Percentiles rank a stretch among this genome's conserved stretches.
Evolutionary conservation across 2,797 vertebrate genomes (phyloP).

Genomic region (Micromesistius poutassou): DNA sequence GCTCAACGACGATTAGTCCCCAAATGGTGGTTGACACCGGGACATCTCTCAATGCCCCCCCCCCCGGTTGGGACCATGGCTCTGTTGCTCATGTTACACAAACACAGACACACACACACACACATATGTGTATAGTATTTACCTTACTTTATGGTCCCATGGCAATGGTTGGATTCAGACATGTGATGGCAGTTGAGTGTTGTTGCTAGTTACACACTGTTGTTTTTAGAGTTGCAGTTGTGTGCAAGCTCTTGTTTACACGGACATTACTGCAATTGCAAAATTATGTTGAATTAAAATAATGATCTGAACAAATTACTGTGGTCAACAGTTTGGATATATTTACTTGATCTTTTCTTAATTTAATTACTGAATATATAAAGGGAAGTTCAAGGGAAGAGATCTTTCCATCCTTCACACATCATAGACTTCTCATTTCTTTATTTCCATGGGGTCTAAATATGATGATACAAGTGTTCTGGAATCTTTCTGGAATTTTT

Average conservation of each 20-base stretch:
- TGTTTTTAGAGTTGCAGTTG: slow-evolving; percentile 18
- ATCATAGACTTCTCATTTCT: neutral
- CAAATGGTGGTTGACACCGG: slow-evolving; percentile 58
- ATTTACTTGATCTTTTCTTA: too few species aligned
- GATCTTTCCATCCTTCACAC: too few species aligned
- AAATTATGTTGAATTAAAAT: neutral
- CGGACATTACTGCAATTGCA: neutral
- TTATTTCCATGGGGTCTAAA: neutral
- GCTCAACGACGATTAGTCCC: slow-evolving; percentile 65
- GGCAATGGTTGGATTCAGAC: slow-evolving; percentile 22
- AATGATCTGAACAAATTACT: neutral
- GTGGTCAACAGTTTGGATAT: too few species aligned
- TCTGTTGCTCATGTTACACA: slow-evolving; percentile 42
- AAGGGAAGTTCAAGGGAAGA: too few species aligned
- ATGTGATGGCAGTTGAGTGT: slow-evolving; percentile 25
- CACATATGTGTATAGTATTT: neutral
- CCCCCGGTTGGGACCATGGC: slow-evolving; percentile 54
- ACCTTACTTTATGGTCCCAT: slow-evolving; percentile 30
- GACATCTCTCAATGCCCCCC: slow-evolving; percentile 61
- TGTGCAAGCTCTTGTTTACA: slow-evolving; percentile 9
- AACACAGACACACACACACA: slow-evolving; percentile 17
- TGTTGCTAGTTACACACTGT: slow-evolving; percentile 11
- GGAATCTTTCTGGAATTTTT: slow-evolving; percentile 42
- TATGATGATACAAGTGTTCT: neutral
- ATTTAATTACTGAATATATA: too few species aligned